A percentile compares a stretch with the other conserved stretches of the same genome.
These are phyloP conservation scores for Ciconia stormi DNA, from an alignment of 2,113 vertebrate species.

Conservation along the genomic window DNA sequence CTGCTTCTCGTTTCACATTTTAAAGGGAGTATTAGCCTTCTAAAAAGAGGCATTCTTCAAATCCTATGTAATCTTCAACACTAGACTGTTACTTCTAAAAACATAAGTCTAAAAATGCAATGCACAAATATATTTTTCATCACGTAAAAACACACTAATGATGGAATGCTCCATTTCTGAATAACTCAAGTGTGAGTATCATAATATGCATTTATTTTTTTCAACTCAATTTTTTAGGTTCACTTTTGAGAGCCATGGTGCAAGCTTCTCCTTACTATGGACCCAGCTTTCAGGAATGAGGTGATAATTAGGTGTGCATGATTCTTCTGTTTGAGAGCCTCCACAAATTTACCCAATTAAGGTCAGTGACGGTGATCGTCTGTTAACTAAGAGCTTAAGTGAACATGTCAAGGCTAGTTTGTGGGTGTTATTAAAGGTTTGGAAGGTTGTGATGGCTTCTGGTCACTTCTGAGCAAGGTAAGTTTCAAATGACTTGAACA, in stretches of 20 bases:
- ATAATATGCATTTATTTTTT: neutral
- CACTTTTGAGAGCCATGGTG: neutral
- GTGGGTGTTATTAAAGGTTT: neutral
- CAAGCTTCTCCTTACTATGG: neutral
- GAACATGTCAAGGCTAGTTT: neutral
- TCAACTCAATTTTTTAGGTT: neutral
- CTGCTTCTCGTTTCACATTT: neutral
- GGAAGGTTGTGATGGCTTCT: neutral
- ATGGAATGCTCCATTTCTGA: neutral
- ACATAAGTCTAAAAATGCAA: neutral
- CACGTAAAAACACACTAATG: neutral
- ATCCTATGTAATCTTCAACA: neutral
- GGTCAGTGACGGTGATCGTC: neutral
- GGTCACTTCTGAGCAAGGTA: neutral
- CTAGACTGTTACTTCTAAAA: neutral
- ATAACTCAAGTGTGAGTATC: neutral
- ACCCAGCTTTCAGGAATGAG: neutral
- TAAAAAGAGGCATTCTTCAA: neutral
- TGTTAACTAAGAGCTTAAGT: neutral
- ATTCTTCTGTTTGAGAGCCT: neutral
- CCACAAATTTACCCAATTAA: neutral
- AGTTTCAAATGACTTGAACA: neutral
- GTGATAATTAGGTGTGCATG: neutral
- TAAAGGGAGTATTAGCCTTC: neutral
- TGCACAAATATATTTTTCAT: neutral